These are phyloP conservation scores for Stenotaenia linearis DNA, from an alignment of 2,888 invertebrate species.

Conservation along the genomic window DNA sequence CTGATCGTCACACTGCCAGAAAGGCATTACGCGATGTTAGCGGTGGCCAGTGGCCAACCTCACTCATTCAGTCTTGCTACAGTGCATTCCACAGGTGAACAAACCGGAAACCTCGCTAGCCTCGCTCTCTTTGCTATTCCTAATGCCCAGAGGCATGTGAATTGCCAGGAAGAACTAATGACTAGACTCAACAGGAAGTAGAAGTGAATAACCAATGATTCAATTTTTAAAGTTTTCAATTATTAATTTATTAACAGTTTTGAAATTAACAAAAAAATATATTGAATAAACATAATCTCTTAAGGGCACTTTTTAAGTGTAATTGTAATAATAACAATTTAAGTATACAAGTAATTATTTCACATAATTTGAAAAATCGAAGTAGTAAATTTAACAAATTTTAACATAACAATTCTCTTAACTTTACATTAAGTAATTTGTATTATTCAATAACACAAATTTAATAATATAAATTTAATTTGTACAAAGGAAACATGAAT, in stretches of 20 bases:
- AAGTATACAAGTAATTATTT: not conserved
- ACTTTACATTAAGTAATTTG: not conserved
- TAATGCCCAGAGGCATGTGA: not conserved
- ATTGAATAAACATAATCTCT: not conserved
- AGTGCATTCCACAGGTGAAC: conserved; percentile 30
- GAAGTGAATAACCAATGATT: not conserved
- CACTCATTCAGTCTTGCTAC: conserved; percentile 17
- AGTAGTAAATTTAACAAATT: not conserved
- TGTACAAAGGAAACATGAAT: too few relatives aligned
- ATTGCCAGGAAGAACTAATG: not conserved
- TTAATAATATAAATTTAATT: too few relatives aligned
- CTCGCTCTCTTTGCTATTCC: conserved; percentile 12
- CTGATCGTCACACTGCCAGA: not conserved
- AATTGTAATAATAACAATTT: not conserved
- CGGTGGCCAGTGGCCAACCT: conserved; percentile 11
- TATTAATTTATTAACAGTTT: not conserved
- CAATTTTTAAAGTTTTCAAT: not conserved
- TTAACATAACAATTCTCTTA: not conserved
- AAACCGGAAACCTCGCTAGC: conserved; percentile 24
- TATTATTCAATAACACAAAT: not conserved
- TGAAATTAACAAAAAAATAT: not conserved
- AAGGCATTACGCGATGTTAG: not conserved
- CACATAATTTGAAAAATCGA: not conserved
- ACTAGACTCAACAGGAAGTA: not conserved
- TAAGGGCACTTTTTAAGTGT: not conserved